These are phyloP conservation scores for Parnassius smintheus DNA, from an alignment of 2,888 invertebrate species.

Conservation along the genomic window DNA sequence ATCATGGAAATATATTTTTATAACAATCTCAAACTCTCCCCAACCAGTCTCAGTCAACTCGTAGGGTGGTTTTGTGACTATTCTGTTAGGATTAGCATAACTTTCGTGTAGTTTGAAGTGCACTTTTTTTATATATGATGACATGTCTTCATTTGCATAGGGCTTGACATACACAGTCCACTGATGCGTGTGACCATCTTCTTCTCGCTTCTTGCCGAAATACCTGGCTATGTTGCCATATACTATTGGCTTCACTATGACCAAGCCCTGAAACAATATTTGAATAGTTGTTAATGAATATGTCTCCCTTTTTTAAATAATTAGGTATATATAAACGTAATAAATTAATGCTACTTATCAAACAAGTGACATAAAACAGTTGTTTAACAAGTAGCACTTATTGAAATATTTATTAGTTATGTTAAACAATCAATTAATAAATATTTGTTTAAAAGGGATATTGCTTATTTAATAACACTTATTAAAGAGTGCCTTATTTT, in stretches of 20 bases:
- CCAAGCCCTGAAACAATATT: slow-evolving; percentile 84
- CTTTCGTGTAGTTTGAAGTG: slow-evolving; percentile 99
- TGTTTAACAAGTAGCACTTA: no score
- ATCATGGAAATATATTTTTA: slow-evolving; percentile 98
- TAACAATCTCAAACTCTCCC: slow-evolving; percentile 99
- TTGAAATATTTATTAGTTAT: no score
- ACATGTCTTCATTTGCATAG: slow-evolving; percentile 96
- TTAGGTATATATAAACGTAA: no score
- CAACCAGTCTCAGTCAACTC: slow-evolving; percentile 99
- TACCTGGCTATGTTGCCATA: slow-evolving; percentile 98
- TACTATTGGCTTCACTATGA: slow-evolving; percentile 96
- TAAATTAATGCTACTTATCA: no score
- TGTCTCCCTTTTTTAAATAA: no score
- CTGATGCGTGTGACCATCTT: slow-evolving; percentile 99
- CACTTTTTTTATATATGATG: slow-evolving; percentile 95
- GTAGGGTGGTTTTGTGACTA: slow-evolving; percentile 96
- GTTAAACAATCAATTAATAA: no score
- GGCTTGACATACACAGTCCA: slow-evolving; percentile 99
- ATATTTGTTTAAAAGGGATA: no score
- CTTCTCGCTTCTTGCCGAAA: slow-evolving; percentile 97
- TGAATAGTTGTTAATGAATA: no score
- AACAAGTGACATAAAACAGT: no score
- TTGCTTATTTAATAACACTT: no score
- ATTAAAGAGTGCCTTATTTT: no score
- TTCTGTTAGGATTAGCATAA: slow-evolving; percentile 95